These are phyloP conservation scores for Drosophila mauritiana DNA, from an alignment of 1,140 invertebrate species.

Conservation along the genomic window DNA sequence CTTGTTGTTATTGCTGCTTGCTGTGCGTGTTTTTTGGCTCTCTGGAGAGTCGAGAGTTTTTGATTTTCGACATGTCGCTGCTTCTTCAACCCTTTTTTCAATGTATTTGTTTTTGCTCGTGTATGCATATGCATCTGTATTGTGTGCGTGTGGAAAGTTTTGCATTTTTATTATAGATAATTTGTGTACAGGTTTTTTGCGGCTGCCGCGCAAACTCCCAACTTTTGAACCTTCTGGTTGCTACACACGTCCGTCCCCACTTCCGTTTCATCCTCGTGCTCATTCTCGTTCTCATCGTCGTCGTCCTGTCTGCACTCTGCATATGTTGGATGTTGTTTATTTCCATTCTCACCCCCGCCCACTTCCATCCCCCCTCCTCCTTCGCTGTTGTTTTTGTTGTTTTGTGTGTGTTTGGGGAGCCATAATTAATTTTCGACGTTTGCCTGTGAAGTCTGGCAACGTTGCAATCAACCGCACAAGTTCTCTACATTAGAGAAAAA, in stretches of 20 bases:
- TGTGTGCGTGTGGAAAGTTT: slow-evolving; percentile 60
- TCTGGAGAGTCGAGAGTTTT: slow-evolving; percentile 77
- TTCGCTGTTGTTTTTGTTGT: slow-evolving; percentile 24
- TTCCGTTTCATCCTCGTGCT: slow-evolving; percentile 1
- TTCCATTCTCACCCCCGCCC: slow-evolving; percentile 3
- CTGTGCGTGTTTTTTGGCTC: slow-evolving; percentile 50
- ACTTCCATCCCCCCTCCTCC: background rate
- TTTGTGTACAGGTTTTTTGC: slow-evolving; percentile 82
- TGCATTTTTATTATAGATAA: slow-evolving; percentile 83
- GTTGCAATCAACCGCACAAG: slow-evolving; percentile 46
- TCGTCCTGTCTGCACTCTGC: slow-evolving; percentile 50
- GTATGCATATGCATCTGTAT: background rate
- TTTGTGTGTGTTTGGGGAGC: slow-evolving; percentile 44
- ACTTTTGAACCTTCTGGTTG: slow-evolving; percentile 58
- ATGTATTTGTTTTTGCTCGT: slow-evolving; percentile 8
- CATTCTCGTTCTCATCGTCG: slow-evolving; percentile 13
- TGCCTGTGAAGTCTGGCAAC: slow-evolving; percentile 66
- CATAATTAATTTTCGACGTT: slow-evolving; percentile 73
- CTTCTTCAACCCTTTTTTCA: slow-evolving; percentile 73
- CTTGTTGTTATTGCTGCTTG: slow-evolving; percentile 48
- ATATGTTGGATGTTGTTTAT: slow-evolving; percentile 54
- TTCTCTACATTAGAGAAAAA: slow-evolving; percentile 45
- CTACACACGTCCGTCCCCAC: slow-evolving; percentile 22
- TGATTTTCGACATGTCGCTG: slow-evolving; percentile 77
- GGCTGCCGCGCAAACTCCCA: slow-evolving; percentile 78